phyloP scores from a whole-genome alignment of 2,797 vertebrate species.

The Cynopterus sphinx region DNA sequence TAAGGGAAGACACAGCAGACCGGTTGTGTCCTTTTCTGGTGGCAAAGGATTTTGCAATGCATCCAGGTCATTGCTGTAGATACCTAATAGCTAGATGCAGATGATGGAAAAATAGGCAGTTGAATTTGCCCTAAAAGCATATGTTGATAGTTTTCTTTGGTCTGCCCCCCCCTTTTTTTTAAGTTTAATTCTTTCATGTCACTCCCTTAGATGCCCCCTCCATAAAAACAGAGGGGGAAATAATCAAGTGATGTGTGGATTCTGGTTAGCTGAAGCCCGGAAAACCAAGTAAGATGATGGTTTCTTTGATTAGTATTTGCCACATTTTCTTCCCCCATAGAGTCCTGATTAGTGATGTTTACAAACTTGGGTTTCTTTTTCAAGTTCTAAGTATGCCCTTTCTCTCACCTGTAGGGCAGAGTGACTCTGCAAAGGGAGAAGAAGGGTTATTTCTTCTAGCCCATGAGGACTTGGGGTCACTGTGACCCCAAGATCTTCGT shows the following conservation, averaged over 20 bases:
- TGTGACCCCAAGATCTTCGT: constrained; percentile 51
- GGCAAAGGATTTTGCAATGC: neutral
- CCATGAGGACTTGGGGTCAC: neutral
- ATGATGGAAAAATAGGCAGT: neutral
- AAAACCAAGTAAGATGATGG: neutral
- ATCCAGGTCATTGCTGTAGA: neutral
- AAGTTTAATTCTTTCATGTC: neutral
- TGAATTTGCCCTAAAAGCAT: neutral
- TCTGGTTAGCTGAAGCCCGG: neutral
- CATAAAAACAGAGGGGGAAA: neutral
- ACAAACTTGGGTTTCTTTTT: neutral
- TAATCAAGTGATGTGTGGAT: neutral
- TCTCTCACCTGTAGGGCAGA: neutral
- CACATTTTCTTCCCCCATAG: neutral
- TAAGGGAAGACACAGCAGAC: neutral
- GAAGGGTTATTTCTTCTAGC: neutral
- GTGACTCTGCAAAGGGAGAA: neutral
- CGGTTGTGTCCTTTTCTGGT: neutral
- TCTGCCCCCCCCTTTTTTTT: neutral
- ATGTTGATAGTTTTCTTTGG: neutral
- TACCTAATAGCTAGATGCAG: neutral
- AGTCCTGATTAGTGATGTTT: neutral
- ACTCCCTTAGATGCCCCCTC: neutral
- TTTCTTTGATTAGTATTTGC: neutral
- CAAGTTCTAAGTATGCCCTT: neutral